Base-by-base conservation (phyloP, 2,888 invertebrate species). In the Cataglyphis albicans region DNA sequence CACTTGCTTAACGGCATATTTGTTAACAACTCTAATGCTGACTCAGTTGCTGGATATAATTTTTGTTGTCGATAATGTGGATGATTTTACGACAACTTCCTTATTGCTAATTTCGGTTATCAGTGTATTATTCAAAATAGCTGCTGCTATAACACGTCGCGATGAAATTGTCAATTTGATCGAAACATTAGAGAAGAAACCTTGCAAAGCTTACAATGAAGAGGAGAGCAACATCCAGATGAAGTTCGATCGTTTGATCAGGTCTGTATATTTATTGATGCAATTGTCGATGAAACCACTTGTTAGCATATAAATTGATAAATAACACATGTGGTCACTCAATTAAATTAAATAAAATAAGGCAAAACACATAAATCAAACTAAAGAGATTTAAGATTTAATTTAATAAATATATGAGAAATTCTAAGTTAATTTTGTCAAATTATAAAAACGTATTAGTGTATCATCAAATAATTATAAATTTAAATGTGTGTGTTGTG, bases 201-300 rank as follows among this genome's bases (percentile, higher is more conserved):
- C 81, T n/a, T 74, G 75, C 21, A 52, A 41, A 63, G 52, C 35
- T 2, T 32, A 29, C 1, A 35, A n/a, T 21, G 18, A 48, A 38
- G 38, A 64, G 3, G 81, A 81, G 21, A 63, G 3, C 15, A 1
- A 32, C n/a, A 74, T 81, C 4, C 81, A 64, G 12, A 48, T 41
- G 18, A 81, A 63, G 25, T 74, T 74, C 12, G 81, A 81, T 44
- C 10, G 29, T 41, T n/a, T 9, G 18, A 81, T 81, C 52, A 81
- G 81, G 81, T 81, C 29, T n/a, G 74, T 64, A 55, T 38, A 10
- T 41, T 10, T 25, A 18, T 35, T 35, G 21, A 18, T 41, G 35
- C 15, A 6, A n/a, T 18, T 59, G 29, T 73, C 1, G 9, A 61
- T 4, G n/a, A 61, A 7, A 0, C 38, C 18, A n/a, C 3, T 52